These are phyloP conservation scores for Tenebrosternarchus preto DNA, from an alignment of 2,113 vertebrate species.

Conservation along the genomic window DNA sequence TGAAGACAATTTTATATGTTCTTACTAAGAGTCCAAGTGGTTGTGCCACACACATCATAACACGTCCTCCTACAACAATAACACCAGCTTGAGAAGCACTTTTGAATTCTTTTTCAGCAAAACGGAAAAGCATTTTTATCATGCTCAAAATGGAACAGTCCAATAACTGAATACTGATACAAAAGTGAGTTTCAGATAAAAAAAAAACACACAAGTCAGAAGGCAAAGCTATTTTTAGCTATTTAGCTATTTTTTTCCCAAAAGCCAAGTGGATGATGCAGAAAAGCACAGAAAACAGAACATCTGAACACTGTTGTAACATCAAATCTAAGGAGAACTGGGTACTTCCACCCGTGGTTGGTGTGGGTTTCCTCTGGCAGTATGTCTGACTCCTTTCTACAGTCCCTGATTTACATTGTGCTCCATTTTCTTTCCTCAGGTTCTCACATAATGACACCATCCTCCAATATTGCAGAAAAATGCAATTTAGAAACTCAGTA, in stretches of 20 bases:
- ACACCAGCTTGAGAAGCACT: conserved; percentile 79
- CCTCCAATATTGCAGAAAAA: conserved; percentile 72
- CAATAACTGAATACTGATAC: conserved; percentile 72
- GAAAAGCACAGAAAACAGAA: conserved; percentile 71
- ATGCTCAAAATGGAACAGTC: conserved; percentile 74
- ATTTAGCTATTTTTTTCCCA: conserved; percentile 75
- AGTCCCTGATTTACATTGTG: conserved; percentile 74
- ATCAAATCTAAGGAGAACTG: conserved; percentile 69
- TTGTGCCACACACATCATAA: conserved; percentile 81
- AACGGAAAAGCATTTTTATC: conserved; percentile 68
- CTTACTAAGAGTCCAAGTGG: conserved; percentile 79
- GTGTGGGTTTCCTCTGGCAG: conserved; percentile 67
- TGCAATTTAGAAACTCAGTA: conserved; percentile 45
- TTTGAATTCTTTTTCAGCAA: conserved; percentile 71
- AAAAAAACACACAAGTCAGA: conserved; percentile 72
- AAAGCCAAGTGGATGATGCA: conserved; percentile 78
- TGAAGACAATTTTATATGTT: conserved; percentile 84
- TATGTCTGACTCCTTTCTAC: conserved; percentile 60
- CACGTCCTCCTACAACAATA: conserved; percentile 77
- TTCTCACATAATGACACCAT: conserved; percentile 66
- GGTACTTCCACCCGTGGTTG: conserved; percentile 53
- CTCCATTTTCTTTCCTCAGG: conserved; percentile 55
- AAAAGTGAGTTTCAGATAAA: conserved; percentile 78
- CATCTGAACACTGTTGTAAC: conserved; percentile 64
- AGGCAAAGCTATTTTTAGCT: no score